Evolutionary conservation across 1,140 invertebrate species (phyloP).

Genomic region (Vanessa tameamea): DNA sequence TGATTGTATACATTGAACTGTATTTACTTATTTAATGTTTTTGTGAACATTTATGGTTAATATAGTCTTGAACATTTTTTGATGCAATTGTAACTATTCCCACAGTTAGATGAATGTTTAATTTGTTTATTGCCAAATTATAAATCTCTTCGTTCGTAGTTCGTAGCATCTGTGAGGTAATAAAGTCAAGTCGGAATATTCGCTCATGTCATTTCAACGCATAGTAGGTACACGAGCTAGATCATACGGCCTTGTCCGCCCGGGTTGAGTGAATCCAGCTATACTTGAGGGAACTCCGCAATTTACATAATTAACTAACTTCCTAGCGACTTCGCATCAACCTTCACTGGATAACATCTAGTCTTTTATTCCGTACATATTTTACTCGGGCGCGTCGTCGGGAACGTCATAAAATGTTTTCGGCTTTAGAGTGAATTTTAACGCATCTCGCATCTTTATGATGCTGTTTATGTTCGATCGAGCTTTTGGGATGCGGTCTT

Average conservation of each 20-base stretch:
- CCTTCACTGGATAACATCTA: conserved; percentile 39
- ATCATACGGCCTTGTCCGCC: conserved; percentile 24
- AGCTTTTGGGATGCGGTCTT: conserved; percentile 21
- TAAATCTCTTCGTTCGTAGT: not conserved
- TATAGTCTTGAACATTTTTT: too few species aligned
- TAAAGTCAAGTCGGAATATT: conserved; percentile 11
- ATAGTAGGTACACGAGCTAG: conserved; percentile 9
- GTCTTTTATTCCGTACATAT: conserved; percentile 43
- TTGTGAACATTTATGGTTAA: too few species aligned
- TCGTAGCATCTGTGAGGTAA: not conserved
- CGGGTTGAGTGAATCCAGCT: conserved; percentile 57
- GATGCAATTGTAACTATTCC: too few species aligned
- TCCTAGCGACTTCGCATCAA: conserved; percentile 54
- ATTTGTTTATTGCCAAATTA: not conserved
- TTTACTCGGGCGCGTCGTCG: conserved; percentile 34
- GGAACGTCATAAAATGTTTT: conserved; percentile 33
- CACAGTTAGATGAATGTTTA: too few species aligned
- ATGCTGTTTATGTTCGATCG: conserved; percentile 31
- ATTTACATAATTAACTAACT: conserved; percentile 72
- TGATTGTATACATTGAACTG: too few species aligned
- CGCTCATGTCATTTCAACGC: conserved; percentile 13
- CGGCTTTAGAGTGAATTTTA: conserved; percentile 37
- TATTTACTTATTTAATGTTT: too few species aligned
- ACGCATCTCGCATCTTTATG: conserved; percentile 27
- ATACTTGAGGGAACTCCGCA: conserved; percentile 59